Base-by-base conservation (phyloP, 2,888 invertebrate genomes). In the Euplexia lucipara region DNA sequence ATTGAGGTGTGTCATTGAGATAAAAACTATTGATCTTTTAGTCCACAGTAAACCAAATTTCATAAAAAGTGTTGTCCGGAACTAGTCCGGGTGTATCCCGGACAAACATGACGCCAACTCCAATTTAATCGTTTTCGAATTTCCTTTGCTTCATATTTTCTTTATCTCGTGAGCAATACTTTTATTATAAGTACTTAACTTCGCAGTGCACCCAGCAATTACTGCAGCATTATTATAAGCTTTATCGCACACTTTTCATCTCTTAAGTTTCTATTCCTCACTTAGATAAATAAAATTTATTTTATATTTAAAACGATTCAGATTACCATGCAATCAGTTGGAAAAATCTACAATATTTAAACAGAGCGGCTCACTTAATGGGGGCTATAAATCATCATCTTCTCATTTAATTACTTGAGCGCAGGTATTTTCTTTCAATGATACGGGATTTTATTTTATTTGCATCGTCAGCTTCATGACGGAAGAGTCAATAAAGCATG, bases 401-500 rank as follows among this genome's bases (percentile, higher is more conserved):
- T 77, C 79, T 83, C 68, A 81, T 78, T 79, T 85, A 82, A 85
- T 85, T 84, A 81, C 56, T 60, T 65, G 37, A 70, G 65, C 71
- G 66, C 69, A 78, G 70, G 76, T 79, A 75, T 79, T 82, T 83
- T 83, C 73, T 66, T 75, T 68, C 74, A 82, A 82, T 88, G 86
- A 87, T 84, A 83, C 80, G 81, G 81, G 72, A 80, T 83, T 86
- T 83, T 81, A 79, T 81, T 81, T 82, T 82, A 87, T 87, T 88
- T 87, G 88, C 89, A 72, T 56, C 75, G 71, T 81, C 74, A 79
- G 75, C 66, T 75, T 53, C 49, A 78, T 53, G 44, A 39, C 80
- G 84, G 83, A 86, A 78, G 84, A 88, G 88, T 89, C 90, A 91
- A 90, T 91, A 90, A 90, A 90, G 83, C 88, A 81, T 88, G 88